phyloP scores from a whole-genome alignment of 92 coral and sea anemone species.

The Epizoanthus stellaris region DNA sequence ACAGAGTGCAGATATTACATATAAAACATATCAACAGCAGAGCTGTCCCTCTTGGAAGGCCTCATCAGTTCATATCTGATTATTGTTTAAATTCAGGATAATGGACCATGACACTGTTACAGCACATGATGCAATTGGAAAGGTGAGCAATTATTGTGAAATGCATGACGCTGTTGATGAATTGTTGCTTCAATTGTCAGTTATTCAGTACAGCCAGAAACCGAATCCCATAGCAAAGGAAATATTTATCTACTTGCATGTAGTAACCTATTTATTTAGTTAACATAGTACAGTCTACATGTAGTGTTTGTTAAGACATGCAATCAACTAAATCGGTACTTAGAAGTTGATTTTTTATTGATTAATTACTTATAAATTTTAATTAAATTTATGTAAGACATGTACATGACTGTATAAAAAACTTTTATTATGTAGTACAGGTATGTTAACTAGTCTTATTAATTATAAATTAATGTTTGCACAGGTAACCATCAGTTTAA shows the following conservation, averaged over 20 bases:
- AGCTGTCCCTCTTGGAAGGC: background rate
- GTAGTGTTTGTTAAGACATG: no score
- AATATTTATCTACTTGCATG: no score
- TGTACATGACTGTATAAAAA: no score
- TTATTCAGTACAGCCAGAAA: no score
- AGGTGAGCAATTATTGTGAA: constrained; percentile 47
- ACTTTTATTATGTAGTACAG: background rate
- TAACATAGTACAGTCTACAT: no score
- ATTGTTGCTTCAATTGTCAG: background rate
- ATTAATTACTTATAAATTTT: no score
- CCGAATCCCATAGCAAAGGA: no score
- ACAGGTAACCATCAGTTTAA: constrained; percentile 84
- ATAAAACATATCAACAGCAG: background rate
- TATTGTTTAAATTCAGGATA: constrained; percentile 53
- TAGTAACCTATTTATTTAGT: no score
- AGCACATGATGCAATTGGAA: constrained; percentile 99
- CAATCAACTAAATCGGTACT: no score
- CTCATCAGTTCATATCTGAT: background rate
- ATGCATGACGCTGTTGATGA: background rate
- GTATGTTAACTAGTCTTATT: background rate
- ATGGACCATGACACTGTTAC: constrained; percentile 99
- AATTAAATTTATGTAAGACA: no score
- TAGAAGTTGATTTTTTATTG: no score
- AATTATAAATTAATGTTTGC: background rate
- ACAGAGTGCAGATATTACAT: background rate